Conservation (phyloP, 1,140 invertebrate species). For the Drosophila mauritiana region DNA sequence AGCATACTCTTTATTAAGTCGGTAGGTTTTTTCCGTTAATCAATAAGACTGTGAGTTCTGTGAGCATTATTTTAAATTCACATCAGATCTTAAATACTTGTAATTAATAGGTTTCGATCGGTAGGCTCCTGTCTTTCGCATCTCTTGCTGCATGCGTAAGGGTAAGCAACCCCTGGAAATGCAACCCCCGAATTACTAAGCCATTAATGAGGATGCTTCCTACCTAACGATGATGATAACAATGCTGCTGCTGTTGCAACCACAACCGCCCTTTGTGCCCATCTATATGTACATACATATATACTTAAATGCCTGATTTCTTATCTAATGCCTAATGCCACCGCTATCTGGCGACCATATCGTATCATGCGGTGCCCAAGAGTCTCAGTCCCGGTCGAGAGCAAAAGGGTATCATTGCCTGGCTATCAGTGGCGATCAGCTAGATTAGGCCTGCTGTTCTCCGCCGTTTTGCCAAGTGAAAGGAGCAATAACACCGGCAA, state of each 20-base stretch:
- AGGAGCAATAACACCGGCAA: slow-evolving; percentile 22
- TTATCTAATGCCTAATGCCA: slow-evolving; percentile 82
- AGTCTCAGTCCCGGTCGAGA: background rate
- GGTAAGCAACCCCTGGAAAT: slow-evolving; percentile 16
- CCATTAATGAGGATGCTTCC: slow-evolving; percentile 48
- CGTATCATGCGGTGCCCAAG: slow-evolving; percentile 34
- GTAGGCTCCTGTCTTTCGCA: background rate
- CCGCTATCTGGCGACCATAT: slow-evolving; percentile 68
- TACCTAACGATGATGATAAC: slow-evolving; percentile 17
- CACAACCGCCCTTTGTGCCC: slow-evolving; percentile 45
- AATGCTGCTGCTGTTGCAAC: slow-evolving; percentile 33
- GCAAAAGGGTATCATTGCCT: slow-evolving; percentile 62
- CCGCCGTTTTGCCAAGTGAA: slow-evolving; percentile 27
- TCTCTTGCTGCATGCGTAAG: background rate
- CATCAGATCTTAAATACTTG: too few species aligned
- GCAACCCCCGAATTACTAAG: slow-evolving; percentile 27
- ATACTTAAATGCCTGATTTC: slow-evolving; percentile 67
- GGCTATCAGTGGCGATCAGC: slow-evolving; percentile 40
- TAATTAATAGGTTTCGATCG: background rate
- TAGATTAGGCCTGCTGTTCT: slow-evolving; percentile 43
- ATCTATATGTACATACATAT: slow-evolving; percentile 31
- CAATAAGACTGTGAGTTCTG: background rate
- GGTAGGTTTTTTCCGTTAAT: background rate
- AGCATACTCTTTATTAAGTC: background rate
- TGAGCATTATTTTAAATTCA: too few species aligned